phyloP scores from a whole-genome alignment of 1,140 invertebrate species.

The Pseudomyrmex pallidus region DNA sequence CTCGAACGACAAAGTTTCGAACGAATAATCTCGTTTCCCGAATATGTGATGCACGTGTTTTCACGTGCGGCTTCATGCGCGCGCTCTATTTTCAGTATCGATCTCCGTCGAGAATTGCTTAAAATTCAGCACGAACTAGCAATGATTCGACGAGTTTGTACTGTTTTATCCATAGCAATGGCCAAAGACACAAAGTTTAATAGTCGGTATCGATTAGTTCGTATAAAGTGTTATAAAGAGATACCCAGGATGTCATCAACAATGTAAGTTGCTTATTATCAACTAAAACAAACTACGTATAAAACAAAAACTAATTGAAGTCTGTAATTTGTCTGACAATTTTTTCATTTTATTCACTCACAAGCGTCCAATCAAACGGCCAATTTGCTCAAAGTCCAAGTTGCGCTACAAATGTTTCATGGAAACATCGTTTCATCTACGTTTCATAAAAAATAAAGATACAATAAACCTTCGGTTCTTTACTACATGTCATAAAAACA shows the following conservation, averaged over 20 bases:
- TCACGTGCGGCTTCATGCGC: slow-evolving; percentile 4
- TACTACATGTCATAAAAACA: too few species aligned
- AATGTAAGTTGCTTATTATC: slow-evolving; percentile 15
- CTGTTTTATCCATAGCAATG: neutral
- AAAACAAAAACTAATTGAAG: neutral
- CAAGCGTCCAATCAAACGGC: too few species aligned
- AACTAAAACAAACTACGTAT: slow-evolving; percentile 12
- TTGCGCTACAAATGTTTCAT: too few species aligned
- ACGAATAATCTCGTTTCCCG: neutral
- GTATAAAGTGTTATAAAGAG: neutral
- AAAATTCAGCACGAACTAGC: slow-evolving; percentile 11
- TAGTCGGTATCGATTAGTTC: slow-evolving; percentile 25
- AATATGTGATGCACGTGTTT: neutral
- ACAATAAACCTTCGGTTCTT: too few species aligned
- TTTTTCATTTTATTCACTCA: neutral
- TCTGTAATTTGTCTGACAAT: neutral
- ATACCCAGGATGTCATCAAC: slow-evolving; percentile 29
- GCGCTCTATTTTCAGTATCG: neutral
- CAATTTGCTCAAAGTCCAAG: too few species aligned
- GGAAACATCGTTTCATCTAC: too few species aligned
- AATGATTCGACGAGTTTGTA: neutral
- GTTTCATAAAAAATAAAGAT: too few species aligned
- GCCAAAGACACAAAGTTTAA: slow-evolving; percentile 3
- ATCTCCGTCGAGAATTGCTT: neutral
- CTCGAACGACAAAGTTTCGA: slow-evolving; percentile 20